Base-by-base conservation (phyloP, 2,888 invertebrate genomes). In the Folsomia candida region DNA sequence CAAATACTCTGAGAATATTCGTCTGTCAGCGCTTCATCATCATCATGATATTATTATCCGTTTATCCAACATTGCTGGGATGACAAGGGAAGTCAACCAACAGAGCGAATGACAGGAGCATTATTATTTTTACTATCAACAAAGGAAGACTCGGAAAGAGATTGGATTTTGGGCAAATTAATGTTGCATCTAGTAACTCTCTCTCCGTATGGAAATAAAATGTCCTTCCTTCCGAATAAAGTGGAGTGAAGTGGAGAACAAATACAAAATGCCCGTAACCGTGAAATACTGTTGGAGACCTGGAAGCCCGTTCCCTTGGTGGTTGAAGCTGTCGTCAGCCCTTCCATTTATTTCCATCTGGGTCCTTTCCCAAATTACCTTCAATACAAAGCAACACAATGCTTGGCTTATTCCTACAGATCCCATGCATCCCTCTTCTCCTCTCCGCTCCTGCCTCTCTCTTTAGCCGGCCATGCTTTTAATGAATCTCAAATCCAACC, bases 271-370 rank as follows among this genome's bases (percentile, higher is more conserved):
- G 24, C 57, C 24, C 24, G 57, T 57, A 57, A 57, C 57, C 57
- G 57, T 57, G 57, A n/a, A 57, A 57, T 57, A 57, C 57, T 57
- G 20, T 57, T n/a, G n/a, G n/a, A 22, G 24, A n/a, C 24, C n/a
- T 57, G 9, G n/a, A 22, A 57, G n/a, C 28, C 26, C 51, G 29
- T 64, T 64, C 51, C 63, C 63, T 64, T 64, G 63, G 63, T 64
- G 63, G 63, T 64, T 64, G 29, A 20, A 24, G 22, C 63, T 64
- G 63, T 64, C 63, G 51, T 64, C 63, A 64, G 37, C 63, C 63
- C 63, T 47, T 64, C 63, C 63, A 64, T 64, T 64, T 64, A 37
- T 47, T 64, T 64, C 63, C 63, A 64, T 64, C 63, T 64, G 63
- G 51, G 63, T 47, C 47, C 63, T 47, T 64, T 64, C 51, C 63